Percentiles rank a stretch among this genome's conserved stretches.
Evolutionary conservation across 1,140 invertebrate genomes (phyloP).

Genomic region (Drosophila auraria): DNA sequence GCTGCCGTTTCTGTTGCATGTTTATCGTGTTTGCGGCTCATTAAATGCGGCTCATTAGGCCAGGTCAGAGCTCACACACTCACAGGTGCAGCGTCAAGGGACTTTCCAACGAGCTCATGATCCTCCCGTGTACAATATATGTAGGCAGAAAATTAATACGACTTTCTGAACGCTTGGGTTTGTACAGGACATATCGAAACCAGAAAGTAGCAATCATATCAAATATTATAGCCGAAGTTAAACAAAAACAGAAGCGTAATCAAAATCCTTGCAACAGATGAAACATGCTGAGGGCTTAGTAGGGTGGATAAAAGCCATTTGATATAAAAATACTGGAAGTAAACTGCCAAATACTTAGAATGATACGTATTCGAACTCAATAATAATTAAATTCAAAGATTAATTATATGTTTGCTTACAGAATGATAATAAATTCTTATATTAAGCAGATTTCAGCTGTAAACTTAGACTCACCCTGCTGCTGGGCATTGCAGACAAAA

Average conservation of each 20-base stretch:
- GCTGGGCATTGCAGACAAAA: constrained; percentile 30
- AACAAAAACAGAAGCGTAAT: constrained; percentile 64
- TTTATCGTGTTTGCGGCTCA: constrained; percentile 69
- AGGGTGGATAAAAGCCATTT: not conserved
- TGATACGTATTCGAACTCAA: too few relatives aligned
- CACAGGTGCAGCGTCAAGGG: constrained; percentile 21
- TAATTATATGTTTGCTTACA: too few relatives aligned
- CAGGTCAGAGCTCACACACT: constrained; percentile 50
- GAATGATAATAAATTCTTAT: too few relatives aligned
- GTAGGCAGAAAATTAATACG: constrained; percentile 34
- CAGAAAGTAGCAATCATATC: constrained; percentile 67
- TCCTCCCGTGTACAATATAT: not conserved
- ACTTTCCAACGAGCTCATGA: constrained; percentile 25
- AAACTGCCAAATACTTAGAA: not conserved
- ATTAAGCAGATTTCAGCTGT: too few relatives aligned
- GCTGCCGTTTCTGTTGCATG: constrained; percentile 41
- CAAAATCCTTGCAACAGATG: constrained; percentile 44
- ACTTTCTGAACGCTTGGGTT: constrained; percentile 44
- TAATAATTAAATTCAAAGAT: too few relatives aligned
- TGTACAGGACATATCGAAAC: constrained; percentile 55
- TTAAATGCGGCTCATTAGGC: constrained; percentile 74
- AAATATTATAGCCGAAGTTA: constrained; percentile 70
- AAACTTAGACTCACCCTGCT: not conserved
- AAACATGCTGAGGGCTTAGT: not conserved
- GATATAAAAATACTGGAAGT: too few relatives aligned